A percentile compares a stretch with the other conserved stretches of the same genome.
phyloP scores from a whole-genome alignment of 2,113 vertebrate genomes.

The Echinops telfairi region DNA sequence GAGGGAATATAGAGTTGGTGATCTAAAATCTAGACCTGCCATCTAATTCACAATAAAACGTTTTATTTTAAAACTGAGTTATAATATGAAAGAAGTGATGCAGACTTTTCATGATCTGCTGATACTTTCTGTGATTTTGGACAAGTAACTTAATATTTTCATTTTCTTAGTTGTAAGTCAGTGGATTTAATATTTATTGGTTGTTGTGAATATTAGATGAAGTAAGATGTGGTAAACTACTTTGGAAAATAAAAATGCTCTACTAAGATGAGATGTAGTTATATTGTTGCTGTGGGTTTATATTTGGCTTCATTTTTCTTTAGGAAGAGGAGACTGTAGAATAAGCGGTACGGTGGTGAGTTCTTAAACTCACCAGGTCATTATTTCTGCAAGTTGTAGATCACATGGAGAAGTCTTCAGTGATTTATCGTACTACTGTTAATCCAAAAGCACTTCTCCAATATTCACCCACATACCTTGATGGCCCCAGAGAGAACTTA shows the following conservation, averaged over 20 bases:
- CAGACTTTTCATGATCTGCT: not conserved
- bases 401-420: slow-evolving; percentile 61
- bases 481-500: slow-evolving; percentile 24
- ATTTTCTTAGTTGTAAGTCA: slow-evolving; percentile 6
- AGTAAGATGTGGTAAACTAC: not conserved
- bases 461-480: not conserved
- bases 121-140: slow-evolving; percentile 29
- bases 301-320: slow-evolving; percentile 59
- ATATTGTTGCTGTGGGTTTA: slow-evolving; percentile 29
- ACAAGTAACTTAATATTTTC: not conserved
- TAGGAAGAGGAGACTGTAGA: slow-evolving; percentile 23
- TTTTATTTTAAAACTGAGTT: slow-evolving; percentile 11
- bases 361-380: slow-evolving; percentile 49
- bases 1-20: no score
- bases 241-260: not conserved
- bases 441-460: slow-evolving; percentile 32
- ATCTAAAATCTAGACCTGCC: no score
- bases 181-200: not conserved
- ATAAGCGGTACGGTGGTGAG: slow-evolving; percentile 41
- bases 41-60: no score
- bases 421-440: slow-evolving; percentile 54
- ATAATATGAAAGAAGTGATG: not conserved
- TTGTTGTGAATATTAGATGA: not conserved
- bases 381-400: slow-evolving; percentile 65
- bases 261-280: not conserved